Conservation (phyloP, 1,140 invertebrate genomes). For the Helicoverpa zea region DNA sequence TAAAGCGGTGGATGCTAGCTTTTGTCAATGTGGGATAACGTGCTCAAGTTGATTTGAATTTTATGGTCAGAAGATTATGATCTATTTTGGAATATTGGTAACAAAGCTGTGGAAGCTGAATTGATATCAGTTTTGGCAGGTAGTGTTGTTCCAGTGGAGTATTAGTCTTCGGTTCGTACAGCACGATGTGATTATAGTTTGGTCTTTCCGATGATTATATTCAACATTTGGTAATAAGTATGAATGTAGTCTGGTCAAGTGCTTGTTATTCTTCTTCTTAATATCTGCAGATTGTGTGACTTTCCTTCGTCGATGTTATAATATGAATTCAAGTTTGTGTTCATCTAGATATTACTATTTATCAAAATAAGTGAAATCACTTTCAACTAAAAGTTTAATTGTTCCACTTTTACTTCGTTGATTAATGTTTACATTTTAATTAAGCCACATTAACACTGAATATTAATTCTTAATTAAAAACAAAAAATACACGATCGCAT, state of each 20-base stretch:
- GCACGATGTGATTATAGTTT: too few species aligned
- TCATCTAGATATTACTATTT: not conserved
- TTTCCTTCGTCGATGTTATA: too few species aligned
- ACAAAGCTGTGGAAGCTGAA: too few species aligned
- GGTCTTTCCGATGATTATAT: too few species aligned
- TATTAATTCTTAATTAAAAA: not conserved
- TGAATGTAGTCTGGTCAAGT: too few species aligned
- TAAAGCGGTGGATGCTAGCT: slow-evolving; percentile 1
- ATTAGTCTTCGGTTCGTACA: too few species aligned
- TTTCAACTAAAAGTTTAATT: not conserved
- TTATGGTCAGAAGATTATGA: not conserved
- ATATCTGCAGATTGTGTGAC: too few species aligned
- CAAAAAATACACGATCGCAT: not conserved
- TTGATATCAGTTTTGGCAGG: too few species aligned
- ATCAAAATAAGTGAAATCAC: not conserved
- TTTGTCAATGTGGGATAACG: not conserved
- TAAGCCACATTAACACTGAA: not conserved
- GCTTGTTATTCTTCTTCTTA: too few species aligned
- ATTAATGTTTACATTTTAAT: not conserved
- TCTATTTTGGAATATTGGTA: not conserved
- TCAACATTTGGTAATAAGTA: too few species aligned
- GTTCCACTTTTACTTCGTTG: not conserved
- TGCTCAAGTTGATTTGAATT: not conserved
- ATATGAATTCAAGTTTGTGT: too few species aligned
- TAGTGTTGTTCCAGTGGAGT: too few species aligned